Conservation (phyloP, 2,888 invertebrate genomes). For the Sarcophaga variegata region DNA sequence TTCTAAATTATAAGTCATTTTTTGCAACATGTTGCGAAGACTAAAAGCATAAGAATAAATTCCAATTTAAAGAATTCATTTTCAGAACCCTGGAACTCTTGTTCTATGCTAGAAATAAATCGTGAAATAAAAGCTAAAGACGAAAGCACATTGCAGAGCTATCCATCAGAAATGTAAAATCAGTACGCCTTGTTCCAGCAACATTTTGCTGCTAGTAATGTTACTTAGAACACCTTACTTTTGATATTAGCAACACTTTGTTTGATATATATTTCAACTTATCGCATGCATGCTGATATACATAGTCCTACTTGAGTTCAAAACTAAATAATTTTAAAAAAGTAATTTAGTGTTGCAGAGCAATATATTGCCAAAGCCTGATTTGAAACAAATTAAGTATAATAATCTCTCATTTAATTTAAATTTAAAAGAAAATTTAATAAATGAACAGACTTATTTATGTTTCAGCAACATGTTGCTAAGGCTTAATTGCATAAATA, state of each 20-base stretch:
- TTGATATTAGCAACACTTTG: no score
- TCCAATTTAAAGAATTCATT: no score
- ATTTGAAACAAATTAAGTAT: no score
- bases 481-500: not conserved
- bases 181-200: constrained; percentile 24
- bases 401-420: not conserved
- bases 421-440: no score
- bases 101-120: not conserved
- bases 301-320: not conserved
- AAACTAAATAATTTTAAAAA: not conserved
- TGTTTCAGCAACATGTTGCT: constrained; percentile 35
- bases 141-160: not conserved
- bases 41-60: not conserved
- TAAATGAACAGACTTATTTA: not conserved
- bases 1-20: not conserved
- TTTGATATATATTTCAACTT: not conserved
- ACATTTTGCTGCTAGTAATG: constrained; percentile 16
- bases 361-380: no score
- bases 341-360: constrained; percentile 16
- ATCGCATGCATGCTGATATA: not conserved
- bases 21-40: constrained; percentile 52
- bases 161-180: no score
- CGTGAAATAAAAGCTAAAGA: not conserved
- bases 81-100: not conserved
- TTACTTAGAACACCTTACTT: no score